Evolutionary conservation across 2,113 vertebrate species (phyloP), one percentile per base, ranked within the genome.

Genomic region (Epinephelus cyanopodus): DNA sequence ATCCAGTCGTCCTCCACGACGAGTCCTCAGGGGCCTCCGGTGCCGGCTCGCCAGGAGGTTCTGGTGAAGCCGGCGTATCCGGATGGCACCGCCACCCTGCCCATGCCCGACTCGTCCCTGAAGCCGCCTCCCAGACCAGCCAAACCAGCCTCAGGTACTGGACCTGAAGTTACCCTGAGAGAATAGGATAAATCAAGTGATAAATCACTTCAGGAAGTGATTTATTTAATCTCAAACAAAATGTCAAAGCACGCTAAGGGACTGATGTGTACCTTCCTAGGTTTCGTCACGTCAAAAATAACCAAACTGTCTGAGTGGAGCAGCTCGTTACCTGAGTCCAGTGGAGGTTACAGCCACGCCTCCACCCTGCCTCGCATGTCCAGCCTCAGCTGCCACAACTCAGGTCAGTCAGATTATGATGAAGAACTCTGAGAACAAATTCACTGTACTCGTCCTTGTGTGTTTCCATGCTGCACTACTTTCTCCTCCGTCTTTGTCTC

Each of bases 61-160:
- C 64, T 96, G 91, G 95, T 97, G 83, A 99, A 99, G 89, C 96
- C 97, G 2, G 95, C 95, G 0, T 96, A 96, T 91, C 95, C 95
- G 0, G 97, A 98, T 18, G 95, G 95, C 4, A 92, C 95, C 0
- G 68, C 93, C 79, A 91, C 95, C 23, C 81, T 94, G 52, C 97
- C 96, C 25, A 92, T 91, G 19, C 84, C 93, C 0, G 95, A 97
- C 77, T 94, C 93, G 1, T 70, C 77, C 58, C 62, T 86, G 70
- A 94, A 92, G 60, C 90, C 87, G 0, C 93, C 91, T 1, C 91
- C 91, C 12, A 39, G 90, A 81, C 93, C 93, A 0, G 60, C 29
- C 18, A 95, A 95, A 86, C 87, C 92, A 6, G 78, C 84, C 72
- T 71, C 91, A 79, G 89, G 95, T 95, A 74, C 48, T 5, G 48